phyloP scores from a whole-genome alignment of 2,113 vertebrate species.

The Pteruthius melanotis region DNA sequence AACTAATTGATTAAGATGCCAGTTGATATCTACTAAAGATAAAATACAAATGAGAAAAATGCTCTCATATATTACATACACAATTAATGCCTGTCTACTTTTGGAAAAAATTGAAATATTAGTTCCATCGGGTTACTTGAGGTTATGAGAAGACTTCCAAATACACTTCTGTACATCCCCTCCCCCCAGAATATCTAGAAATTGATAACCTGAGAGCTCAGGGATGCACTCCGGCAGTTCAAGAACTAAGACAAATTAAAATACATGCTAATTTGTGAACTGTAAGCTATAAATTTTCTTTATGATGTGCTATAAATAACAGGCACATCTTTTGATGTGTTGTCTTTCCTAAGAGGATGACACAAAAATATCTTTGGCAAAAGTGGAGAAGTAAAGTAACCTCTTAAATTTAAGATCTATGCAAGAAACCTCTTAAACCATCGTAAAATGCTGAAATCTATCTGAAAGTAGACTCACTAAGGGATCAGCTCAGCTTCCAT shows the following conservation, averaged over 20 bases:
- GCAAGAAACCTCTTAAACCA: neutral
- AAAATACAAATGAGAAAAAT: constrained; percentile 18
- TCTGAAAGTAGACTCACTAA: neutral
- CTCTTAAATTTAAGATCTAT: neutral
- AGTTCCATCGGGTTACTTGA: neutral
- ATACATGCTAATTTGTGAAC: neutral
- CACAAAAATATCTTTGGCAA: neutral
- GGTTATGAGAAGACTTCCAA: neutral
- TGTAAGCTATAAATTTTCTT: neutral
- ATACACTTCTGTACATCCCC: neutral
- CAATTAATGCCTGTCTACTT: neutral
- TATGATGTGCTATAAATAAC: neutral
- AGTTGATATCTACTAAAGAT: neutral
- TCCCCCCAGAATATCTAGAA: neutral
- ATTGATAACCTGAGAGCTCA: neutral
- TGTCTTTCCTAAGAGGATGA: neutral
- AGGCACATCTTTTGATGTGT: neutral
- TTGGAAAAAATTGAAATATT: neutral
- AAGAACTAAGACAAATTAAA: neutral
- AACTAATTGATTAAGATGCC: neutral
- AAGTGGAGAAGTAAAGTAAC: neutral
- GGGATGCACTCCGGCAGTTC: neutral
- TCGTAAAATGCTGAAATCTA: neutral
- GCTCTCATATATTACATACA: neutral
- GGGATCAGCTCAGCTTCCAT: neutral